phyloP scores from a whole-genome alignment of 2,888 invertebrate genomes.

The Anagyrus pseudococci region DNA sequence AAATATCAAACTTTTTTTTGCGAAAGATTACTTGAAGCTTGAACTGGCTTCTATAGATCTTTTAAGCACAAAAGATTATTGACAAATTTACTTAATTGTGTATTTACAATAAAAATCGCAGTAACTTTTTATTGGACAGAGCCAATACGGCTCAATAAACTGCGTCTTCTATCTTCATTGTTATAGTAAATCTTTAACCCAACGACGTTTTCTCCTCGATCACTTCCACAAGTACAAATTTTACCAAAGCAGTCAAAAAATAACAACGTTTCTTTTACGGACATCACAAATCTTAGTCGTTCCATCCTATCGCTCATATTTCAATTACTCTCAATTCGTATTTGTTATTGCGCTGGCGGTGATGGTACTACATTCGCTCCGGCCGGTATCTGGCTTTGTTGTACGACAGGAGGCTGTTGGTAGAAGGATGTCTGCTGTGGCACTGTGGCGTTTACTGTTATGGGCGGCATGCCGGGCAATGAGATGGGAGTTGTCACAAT shows the following conservation, averaged over 20 bases:
- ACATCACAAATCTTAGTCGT: slow-evolving; percentile 26
- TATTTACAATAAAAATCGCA: slow-evolving; percentile 39
- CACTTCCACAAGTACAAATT: slow-evolving; percentile 31
- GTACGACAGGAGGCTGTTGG: slow-evolving; percentile 9
- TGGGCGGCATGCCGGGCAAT: slow-evolving; percentile 80
- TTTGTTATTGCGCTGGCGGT: slow-evolving; percentile 26
- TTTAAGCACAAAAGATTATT: slow-evolving; percentile 26
- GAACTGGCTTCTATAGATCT: slow-evolving; percentile 20
- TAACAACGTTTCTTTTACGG: slow-evolving; percentile 23
- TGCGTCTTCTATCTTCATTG: slow-evolving; percentile 29
- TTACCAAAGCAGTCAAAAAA: slow-evolving; percentile 27
- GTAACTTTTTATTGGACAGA: slow-evolving; percentile 13
- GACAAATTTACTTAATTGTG: slow-evolving; percentile 32
- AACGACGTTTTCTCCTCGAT: slow-evolving; percentile 22
- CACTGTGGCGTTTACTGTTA: slow-evolving; percentile 77
- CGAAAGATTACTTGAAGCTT: slow-evolving; percentile 32
- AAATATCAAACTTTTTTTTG: slow-evolving; percentile 33
- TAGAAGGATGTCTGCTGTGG: slow-evolving; percentile 60
- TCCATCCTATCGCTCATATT: slow-evolving; percentile 15
- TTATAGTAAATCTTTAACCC: slow-evolving; percentile 29
- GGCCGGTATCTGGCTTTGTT: slow-evolving; percentile 26
- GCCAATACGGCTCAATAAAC: slow-evolving; percentile 5
- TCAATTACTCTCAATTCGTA: too few relatives aligned
- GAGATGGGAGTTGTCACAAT: slow-evolving; percentile 73
- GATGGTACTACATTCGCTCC: slow-evolving; percentile 16